Percentiles rank a stretch among this genome's conserved stretches.
Conservation (phyloP, 37 sponge, comb jelly and placozoan genomes). For the Beroe ovata region DNA sequence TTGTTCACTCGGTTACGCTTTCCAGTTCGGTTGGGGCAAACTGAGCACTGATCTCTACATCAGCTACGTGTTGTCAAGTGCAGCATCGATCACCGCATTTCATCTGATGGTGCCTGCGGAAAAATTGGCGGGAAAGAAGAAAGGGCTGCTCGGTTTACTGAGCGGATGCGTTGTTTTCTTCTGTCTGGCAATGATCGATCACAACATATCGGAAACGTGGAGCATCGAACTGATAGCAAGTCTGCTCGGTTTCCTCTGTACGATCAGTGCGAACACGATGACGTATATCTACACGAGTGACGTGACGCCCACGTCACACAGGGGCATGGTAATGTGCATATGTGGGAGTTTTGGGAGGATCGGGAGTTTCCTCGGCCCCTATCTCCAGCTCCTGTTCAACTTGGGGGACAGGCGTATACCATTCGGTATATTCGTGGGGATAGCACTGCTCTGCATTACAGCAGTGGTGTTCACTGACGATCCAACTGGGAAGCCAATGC, state of each 20-base stretch:
- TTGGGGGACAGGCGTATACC: background rate
- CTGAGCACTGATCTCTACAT: conserved; percentile 15
- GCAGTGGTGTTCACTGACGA: background rate
- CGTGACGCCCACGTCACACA: conserved; percentile 16
- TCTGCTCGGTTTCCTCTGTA: background rate
- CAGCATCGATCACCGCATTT: background rate
- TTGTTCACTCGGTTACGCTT: conserved; percentile 8
- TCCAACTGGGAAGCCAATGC: conserved; percentile 23
- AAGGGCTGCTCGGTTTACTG: background rate
- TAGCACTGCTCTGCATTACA: background rate
- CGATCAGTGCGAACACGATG: background rate
- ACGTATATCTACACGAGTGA: background rate
- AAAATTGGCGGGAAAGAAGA: background rate
- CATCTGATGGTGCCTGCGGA: background rate
- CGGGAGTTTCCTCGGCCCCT: conserved; percentile 23
- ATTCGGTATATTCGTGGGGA: background rate
- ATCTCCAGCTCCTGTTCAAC: conserved; percentile 31
- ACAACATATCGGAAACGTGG: background rate
- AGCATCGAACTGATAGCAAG: background rate
- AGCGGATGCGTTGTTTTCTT: background rate
- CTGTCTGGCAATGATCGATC: conserved; percentile 25
- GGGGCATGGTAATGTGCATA: conserved; percentile 21
- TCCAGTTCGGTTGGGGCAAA: conserved; percentile 20
- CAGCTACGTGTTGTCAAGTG: background rate
- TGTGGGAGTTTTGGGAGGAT: conserved; percentile 32